These are phyloP conservation scores for Leptinotarsa texana DNA, from an alignment of 1,140 invertebrate genomes.

Conservation along the genomic window DNA sequence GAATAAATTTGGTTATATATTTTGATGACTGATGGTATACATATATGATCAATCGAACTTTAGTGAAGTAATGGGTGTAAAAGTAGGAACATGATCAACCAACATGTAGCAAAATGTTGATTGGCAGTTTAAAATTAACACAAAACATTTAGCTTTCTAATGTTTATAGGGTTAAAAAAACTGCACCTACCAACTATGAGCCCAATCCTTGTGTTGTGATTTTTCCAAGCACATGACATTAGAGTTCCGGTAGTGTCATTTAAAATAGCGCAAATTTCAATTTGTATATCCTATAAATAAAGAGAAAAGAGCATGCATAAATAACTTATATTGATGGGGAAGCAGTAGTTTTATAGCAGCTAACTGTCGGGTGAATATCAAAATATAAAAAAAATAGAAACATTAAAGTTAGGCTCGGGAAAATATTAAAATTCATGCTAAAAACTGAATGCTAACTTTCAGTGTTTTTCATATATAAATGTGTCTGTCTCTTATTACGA, in stretches of 20 bases:
- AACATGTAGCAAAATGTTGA: background rate
- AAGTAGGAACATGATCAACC: no score
- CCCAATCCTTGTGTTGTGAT: conserved; percentile 62
- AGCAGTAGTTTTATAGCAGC: no score
- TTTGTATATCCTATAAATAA: conserved; percentile 51
- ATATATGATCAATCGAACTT: background rate
- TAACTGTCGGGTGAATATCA: no score
- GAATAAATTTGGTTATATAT: no score
- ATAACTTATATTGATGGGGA: background rate
- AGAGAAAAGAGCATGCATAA: conserved; percentile 42
- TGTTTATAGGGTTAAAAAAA: conserved; percentile 17
- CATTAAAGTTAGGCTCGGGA: no score
- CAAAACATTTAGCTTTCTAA: background rate
- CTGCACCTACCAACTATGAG: conserved; percentile 52
- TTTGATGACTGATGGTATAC: background rate
- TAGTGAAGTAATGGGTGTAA: no score
- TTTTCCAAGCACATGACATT: conserved; percentile 99
- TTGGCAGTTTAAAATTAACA: background rate
- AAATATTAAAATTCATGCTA: no score
- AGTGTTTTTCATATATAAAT: no score
- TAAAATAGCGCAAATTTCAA: conserved; percentile 94
- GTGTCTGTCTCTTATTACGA: no score
- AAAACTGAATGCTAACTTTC: no score
- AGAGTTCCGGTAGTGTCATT: conserved; percentile 99
- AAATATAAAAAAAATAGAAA: no score